These are phyloP conservation scores for Scylla paramamosain DNA, from an alignment of 1,140 invertebrate species.

Conservation along the genomic window DNA sequence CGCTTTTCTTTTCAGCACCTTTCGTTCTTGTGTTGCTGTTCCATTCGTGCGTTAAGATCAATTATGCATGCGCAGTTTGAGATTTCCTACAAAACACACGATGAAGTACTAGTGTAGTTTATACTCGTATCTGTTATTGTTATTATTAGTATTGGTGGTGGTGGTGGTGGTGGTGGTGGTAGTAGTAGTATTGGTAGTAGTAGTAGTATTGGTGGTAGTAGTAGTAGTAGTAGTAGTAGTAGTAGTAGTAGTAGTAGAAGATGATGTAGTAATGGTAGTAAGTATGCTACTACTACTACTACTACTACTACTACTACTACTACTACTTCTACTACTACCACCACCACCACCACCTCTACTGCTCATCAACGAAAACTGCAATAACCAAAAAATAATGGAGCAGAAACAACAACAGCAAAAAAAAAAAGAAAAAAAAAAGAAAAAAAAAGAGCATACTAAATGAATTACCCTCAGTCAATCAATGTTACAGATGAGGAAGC, in stretches of 20 bases:
- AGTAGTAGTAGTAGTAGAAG: too few species aligned
- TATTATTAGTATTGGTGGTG: too few species aligned
- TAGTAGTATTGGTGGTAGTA: too few species aligned
- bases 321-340: neutral
- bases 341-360: neutral
- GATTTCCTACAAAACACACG: too few species aligned
- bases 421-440: neutral
- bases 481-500: neutral
- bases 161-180: too few species aligned
- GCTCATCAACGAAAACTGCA: neutral
- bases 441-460: neutral
- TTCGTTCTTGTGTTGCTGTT: neutral
- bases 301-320: neutral
- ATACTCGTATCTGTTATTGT: too few species aligned
- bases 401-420: neutral
- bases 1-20: neutral
- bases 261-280: too few species aligned
- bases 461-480: neutral
- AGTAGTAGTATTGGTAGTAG: too few species aligned
- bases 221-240: too few species aligned
- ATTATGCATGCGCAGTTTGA: too few species aligned
- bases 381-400: neutral
- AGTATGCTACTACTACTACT: neutral
- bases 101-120: too few species aligned
- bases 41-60: neutral